Conservation (phyloP, 2,797 vertebrate genomes). For the Lophotriccus pileatus region DNA sequence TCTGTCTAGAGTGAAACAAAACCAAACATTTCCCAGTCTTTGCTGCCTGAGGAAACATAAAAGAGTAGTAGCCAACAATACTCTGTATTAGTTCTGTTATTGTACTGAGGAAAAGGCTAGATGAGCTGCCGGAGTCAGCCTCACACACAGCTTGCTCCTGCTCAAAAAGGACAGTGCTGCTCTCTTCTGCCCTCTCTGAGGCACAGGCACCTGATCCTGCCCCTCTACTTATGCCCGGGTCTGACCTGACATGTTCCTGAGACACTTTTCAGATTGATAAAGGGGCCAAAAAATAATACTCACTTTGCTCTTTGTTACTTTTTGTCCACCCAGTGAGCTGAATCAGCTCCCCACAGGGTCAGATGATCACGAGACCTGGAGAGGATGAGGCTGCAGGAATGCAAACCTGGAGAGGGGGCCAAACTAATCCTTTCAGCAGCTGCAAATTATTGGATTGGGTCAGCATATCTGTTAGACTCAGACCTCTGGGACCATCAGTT, state of each 20-base stretch:
- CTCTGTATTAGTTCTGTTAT: background rate
- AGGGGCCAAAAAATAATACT: background rate
- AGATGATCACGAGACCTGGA: background rate
- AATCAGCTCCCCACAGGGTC: background rate
- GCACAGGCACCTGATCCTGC: background rate
- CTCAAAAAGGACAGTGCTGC: background rate
- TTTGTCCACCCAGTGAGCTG: background rate
- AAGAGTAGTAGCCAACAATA: background rate
- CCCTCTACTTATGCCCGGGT: background rate
- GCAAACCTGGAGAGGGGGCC: background rate
- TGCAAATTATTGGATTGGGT: background rate
- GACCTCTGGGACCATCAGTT: background rate
- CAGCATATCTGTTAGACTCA: background rate
- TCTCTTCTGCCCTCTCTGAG: background rate
- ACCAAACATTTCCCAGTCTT: background rate
- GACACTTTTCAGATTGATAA: background rate
- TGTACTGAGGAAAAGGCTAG: background rate
- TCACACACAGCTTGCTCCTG: background rate
- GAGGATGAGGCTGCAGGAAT: background rate
- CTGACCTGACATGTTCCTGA: background rate
- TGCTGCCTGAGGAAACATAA: background rate
- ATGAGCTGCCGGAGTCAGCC: background rate
- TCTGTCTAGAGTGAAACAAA: background rate
- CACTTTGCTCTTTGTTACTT: background rate
- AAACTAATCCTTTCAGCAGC: background rate